Conservation (phyloP, 2,113 vertebrate species). For the Phoxinus phoxinus region DNA sequence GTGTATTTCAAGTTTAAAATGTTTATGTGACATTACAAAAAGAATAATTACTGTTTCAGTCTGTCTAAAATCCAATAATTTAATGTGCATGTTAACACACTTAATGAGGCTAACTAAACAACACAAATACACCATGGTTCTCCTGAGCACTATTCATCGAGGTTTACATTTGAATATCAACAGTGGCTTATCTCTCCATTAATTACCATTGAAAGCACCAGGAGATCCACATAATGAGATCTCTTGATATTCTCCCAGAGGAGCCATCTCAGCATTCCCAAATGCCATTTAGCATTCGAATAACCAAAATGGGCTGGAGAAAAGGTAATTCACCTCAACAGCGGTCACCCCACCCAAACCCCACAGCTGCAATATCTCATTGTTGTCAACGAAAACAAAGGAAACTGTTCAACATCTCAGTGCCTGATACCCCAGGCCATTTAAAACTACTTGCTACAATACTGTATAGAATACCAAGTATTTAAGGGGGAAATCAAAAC, state of each 20-base stretch:
- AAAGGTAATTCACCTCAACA: constrained; percentile 45
- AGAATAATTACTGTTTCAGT: neutral
- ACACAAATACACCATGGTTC: neutral
- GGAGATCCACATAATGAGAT: constrained; percentile 41
- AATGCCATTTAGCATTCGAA: constrained; percentile 27
- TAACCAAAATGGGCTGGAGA: constrained; percentile 29
- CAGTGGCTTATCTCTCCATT: constrained; percentile 41
- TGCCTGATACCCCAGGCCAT: neutral
- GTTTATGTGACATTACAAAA: neutral
- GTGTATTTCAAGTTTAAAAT: neutral
- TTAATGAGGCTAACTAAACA: neutral
- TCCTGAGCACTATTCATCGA: constrained; percentile 19
- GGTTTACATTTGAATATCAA: constrained; percentile 48
- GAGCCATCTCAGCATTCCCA: constrained; percentile 45
- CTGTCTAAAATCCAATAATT: neutral
- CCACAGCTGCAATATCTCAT: constrained; percentile 19
- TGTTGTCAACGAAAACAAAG: constrained; percentile 36
- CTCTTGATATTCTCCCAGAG: constrained; percentile 36
- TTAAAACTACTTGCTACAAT: neutral
- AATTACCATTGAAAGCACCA: constrained; percentile 51
- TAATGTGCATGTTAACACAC: neutral
- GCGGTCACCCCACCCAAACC: neutral
- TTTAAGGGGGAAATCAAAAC: neutral
- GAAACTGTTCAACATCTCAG: constrained; percentile 30
- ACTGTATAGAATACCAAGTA: neutral